Base-by-base conservation (phyloP, 2,797 vertebrate species). In the Sebastes taczanowskii region DNA sequence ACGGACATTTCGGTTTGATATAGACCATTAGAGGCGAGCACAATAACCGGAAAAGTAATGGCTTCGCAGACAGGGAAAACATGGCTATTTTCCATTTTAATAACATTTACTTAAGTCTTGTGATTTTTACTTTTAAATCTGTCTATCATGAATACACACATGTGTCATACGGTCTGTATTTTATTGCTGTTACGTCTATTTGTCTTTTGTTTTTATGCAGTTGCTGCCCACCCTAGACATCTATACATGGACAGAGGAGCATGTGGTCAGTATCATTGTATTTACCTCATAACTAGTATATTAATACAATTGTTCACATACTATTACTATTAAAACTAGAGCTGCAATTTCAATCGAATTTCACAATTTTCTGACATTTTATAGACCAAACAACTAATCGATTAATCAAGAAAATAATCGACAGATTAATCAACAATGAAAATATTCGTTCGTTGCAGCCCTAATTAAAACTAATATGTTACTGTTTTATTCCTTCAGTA, bases 201-300 rank as follows among this genome's bases (percentile, higher is more conserved):
- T 95, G 62, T 95, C 86, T 95, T 96, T 62, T 94, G 89, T 95
- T 80, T 92, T 93, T 86, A 86, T 68, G 29, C 96, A 99, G 98
- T 92, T 99, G 95, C 96, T 99, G 92, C 98, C 98, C 83, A 98
- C 96, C 78, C 96, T 98, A 90, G 97, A 98, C 93, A 99, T 99
- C 89, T 96, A 96, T 79, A 93, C 96, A 1, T 99, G 98, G 98
- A 98, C 97, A 0, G 98, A 99, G 91, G 98, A 99, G 68, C 96
- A 99, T 74, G 98, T 99, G 97, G 98, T 99, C 93, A 97, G 98
- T 95, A 77, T 84, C 42, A 56, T 22, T 72, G 4, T 62, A 25
- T 79, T 42, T 34, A 55, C 22, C 61, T 60, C 35, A n/a, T 59
- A 13, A 7, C 11, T 49, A 0, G n/a, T 30, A 35, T 10, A 66